Evolutionary conservation across 64 coral and sea anemone genomes (phyloP).

Genomic region (Dendrophyllia cribrosa): DNA sequence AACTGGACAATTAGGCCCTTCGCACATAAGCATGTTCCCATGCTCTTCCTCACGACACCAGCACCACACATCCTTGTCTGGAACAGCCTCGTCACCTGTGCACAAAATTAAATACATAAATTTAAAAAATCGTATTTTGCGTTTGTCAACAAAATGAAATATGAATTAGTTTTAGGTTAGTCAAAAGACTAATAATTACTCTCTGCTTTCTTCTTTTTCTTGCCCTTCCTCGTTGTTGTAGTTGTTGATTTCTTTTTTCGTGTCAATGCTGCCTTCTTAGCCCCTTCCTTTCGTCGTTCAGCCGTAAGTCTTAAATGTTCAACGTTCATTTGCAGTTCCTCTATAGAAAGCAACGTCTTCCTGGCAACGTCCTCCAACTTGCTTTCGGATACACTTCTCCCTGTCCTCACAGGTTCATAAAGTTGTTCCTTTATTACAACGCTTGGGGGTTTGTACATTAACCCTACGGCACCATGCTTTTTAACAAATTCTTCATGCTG

Average conservation of each 20-base stretch:
- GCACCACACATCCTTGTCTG: not conserved
- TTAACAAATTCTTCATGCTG: constrained; percentile 72
- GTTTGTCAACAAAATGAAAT: constrained; percentile 44
- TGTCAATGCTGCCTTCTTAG: constrained; percentile 59
- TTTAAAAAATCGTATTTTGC: constrained; percentile 38
- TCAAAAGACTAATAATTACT: constrained; percentile 12
- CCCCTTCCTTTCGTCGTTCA: constrained; percentile 69
- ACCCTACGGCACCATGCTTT: constrained; percentile 49
- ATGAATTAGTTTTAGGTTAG: constrained; percentile 35
- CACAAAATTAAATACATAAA: constrained; percentile 54
- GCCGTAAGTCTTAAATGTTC: constrained; percentile 52
- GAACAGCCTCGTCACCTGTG: constrained; percentile 36
- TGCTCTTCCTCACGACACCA: not conserved
- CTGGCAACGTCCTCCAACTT: constrained; percentile 44
- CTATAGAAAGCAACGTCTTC: constrained; percentile 68
- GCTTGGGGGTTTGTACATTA: constrained; percentile 56
- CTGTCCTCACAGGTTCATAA: constrained; percentile 64
- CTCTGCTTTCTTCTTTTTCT: too few species aligned
- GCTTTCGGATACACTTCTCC: constrained; percentile 23
- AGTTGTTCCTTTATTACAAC: constrained; percentile 69
- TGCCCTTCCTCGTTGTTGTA: not conserved
- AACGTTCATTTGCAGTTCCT: constrained; percentile 68
- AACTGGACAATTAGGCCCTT: constrained; percentile 49
- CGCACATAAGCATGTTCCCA: not conserved
- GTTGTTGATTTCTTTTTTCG: constrained; percentile 45